Evolutionary conservation across 2,888 invertebrate species (phyloP), one percentile per base, ranked within the genome.

Genomic region (Pegoplata infirma): DNA sequence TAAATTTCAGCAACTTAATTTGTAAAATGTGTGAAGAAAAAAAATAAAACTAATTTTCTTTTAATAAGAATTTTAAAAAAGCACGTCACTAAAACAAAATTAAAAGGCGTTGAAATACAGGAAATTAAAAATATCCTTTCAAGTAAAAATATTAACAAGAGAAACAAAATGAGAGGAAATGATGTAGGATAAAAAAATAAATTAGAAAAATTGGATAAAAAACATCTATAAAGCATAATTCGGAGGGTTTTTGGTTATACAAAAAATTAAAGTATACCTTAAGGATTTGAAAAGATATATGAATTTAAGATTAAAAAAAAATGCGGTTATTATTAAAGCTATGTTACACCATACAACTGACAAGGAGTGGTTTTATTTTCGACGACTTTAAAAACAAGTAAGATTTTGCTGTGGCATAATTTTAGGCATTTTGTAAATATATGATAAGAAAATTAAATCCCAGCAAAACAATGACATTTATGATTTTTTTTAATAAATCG

Each of bases 121-220:
- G 56, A 64, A 66, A 66, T 59, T 74, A 66, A 59, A 74, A 66
- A 44, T 32, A 66, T 66, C 32, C 59, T 44, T 53, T 12, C 32
- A 59, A 51, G 44, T 23, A 51, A 51, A 49, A 12, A 14, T 17
- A 17, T 47, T 40, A 25, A 56, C 32, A 10, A n/a, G 1, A 36
- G 12, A 36, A 5, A 36, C 12, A 36, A 47, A 36, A 36, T 12
- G 32, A 0, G n/a, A 46, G 64, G 32, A 72, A 71, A 71, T 71
- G 40, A 46, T 44, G 16, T 53, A 16, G 12, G 32, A 10, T 32
- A 32, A 4, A 32, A 23, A n/a, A 40, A 47, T 16, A 64, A n/a
- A 14, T 21, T n/a, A n/a, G 12, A 25, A 59, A 14, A 21, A 25
- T 44, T 23, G 16, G 10, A 17, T 14, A 6, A 46, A 28, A 17